These are phyloP conservation scores for Morus bassanus DNA, from an alignment of 2,797 vertebrate species.

Conservation along the genomic window DNA sequence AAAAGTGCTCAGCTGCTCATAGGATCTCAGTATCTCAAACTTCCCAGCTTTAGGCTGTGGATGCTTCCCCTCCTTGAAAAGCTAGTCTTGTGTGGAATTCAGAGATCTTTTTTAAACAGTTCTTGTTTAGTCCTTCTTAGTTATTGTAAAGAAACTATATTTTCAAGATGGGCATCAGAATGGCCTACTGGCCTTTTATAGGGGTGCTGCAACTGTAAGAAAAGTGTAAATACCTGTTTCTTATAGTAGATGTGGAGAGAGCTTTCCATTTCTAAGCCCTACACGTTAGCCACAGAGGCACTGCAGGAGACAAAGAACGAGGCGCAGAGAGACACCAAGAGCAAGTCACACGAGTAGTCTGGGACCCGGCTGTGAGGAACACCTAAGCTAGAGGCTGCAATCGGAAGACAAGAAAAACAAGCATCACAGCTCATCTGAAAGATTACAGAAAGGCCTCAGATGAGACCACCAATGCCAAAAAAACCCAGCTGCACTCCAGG, in stretches of 20 bases:
- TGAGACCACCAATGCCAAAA: neutral
- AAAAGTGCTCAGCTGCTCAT: neutral
- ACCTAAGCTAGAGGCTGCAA: neutral
- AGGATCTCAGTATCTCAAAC: neutral
- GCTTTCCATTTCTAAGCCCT: neutral
- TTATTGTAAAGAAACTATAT: neutral
- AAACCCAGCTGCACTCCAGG: neutral
- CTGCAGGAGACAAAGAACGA: neutral
- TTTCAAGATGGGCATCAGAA: neutral
- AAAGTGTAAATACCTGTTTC: neutral
- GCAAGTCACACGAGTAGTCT: neutral
- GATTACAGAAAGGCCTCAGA: neutral
- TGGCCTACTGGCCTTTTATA: neutral
- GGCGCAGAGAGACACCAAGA: neutral
- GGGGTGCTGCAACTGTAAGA: neutral
- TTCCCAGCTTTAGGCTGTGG: neutral
- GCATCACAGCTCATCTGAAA: neutral
- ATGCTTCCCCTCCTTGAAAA: neutral
- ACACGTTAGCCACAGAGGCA: neutral
- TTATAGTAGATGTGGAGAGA: neutral
- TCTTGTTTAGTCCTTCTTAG: neutral
- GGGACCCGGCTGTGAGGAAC: neutral
- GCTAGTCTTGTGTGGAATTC: neutral
- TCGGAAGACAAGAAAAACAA: neutral
- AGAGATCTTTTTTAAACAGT: neutral